Percentiles rank a stretch among this genome's conserved stretches.
phyloP scores from a whole-genome alignment of 2,797 vertebrate species.

The Sebastes miniatus region DNA sequence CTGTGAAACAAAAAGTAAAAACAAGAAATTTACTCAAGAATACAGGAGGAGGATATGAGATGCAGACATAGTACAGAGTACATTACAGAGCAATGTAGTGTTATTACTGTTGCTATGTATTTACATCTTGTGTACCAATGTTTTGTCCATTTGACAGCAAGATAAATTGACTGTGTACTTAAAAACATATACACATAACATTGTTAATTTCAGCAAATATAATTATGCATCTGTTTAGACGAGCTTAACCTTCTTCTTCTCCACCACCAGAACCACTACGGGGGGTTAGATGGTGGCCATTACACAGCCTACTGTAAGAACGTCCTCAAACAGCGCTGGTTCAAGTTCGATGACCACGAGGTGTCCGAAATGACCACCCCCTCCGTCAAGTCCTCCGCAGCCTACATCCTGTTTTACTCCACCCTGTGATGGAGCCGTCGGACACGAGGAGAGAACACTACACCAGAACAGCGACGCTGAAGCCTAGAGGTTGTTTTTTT shows the following conservation, averaged over 20 bases:
- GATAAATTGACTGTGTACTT: too few relatives aligned
- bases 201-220: not conserved
- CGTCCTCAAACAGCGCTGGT: conserved; percentile 89
- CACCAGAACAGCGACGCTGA: conserved; percentile 23
- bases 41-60: not conserved
- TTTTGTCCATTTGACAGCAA: not conserved
- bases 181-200: too few relatives aligned
- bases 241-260: not conserved
- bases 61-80: not conserved
- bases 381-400: conserved; percentile 94
- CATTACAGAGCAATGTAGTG: not conserved
- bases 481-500: conserved; percentile 27
- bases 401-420: conserved; percentile 98
- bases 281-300: conserved; percentile 95
- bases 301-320: conserved; percentile 99
- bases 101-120: not conserved
- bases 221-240: not conserved
- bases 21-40: not conserved
- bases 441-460: conserved; percentile 57
- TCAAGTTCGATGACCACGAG: conserved; percentile 97
- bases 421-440: conserved; percentile 80
- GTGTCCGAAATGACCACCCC: conserved; percentile 92
- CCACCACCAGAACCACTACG: conserved; percentile 92
- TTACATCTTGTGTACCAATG: not conserved
- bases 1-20: not conserved